Evolutionary conservation across 2,797 vertebrate genomes (phyloP), one percentile per base, ranked within the genome.

Genomic region (Cirrhinus molitorella): DNA sequence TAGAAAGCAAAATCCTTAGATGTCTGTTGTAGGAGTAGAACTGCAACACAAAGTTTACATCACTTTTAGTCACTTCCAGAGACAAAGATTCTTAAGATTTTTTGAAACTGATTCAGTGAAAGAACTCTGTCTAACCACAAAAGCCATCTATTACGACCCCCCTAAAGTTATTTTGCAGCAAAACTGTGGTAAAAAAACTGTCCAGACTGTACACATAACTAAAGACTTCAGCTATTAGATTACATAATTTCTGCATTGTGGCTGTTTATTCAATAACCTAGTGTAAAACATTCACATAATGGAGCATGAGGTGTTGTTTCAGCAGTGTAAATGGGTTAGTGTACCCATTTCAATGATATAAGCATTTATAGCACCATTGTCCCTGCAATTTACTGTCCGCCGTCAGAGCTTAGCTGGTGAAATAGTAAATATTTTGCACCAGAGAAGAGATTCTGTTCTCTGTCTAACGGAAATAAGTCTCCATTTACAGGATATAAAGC

Each of bases 211-310:
- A 8, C 34, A 40, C 34, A 10, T n/a, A 57, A 23, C 31, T 57
- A 25, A 75, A 73, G 28, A 73, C 28, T 81, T 73, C 57, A 65
- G 55, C 34, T 40, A 73, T 63, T 73, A 65, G 28, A 63, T 73
- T 51, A 40, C 45, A 40, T 28, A 25, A 51, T 63, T 34, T 72
- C 55, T 72, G 68, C 53, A 72, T 72, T 65, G 68, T 51, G 70
- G 57, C 70, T 14, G 16, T 73, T 73, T 51, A 73, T 65, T 73
- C 45, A 65, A 40, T 81, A 72, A 51, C 57, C n/a, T 73, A 34
- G n/a, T 43, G 9, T 81, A 65, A 73, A 87, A 68, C 77, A 85
- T 14, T 59, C 79, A 85, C 71, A 65, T 82, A 65, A 81, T 65
- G 80, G 80, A 73, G 21, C 57, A 63, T 51, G 68, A 81, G 37